Percentiles rank a stretch among this genome's conserved stretches.
phyloP scores from a whole-genome alignment of 2,797 vertebrate genomes.

The Myiotriccus ornatus region DNA sequence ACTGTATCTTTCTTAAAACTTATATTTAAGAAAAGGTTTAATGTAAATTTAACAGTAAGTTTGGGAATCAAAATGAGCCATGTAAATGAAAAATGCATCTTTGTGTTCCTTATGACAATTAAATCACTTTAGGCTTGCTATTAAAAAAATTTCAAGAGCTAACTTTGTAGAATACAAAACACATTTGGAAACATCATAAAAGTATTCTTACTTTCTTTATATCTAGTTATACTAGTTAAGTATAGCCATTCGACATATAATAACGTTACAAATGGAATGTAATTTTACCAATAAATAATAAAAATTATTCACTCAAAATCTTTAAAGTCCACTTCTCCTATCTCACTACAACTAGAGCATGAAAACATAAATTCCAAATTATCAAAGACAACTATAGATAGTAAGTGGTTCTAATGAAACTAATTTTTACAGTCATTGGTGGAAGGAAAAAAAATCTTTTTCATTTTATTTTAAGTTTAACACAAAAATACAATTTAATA shows the following conservation, averaged over 20 bases:
- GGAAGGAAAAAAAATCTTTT: neutral
- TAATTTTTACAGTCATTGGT: neutral
- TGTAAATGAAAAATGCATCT: neutral
- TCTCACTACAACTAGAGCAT: neutral
- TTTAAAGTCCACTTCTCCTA: neutral
- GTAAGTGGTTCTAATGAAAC: neutral
- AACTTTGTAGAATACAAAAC: neutral
- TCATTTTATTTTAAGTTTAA: slow-evolving; percentile 26
- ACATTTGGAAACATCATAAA: neutral
- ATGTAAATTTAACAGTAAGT: neutral
- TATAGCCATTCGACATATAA: neutral
- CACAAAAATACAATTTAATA: slow-evolving; percentile 19
- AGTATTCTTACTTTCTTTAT: neutral
- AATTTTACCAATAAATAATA: neutral
- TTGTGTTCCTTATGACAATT: neutral
- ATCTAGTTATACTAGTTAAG: neutral
- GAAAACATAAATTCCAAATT: neutral
- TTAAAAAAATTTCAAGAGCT: neutral
- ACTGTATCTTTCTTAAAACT: neutral
- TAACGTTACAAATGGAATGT: neutral
- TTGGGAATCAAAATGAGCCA: neutral
- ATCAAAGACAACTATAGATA: neutral
- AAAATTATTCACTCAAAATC: neutral
- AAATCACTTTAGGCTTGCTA: neutral
- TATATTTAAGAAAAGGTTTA: neutral